These are phyloP conservation scores for Notamacropus eugenii DNA, from an alignment of 2,797 vertebrate genomes.

Conservation along the genomic window DNA sequence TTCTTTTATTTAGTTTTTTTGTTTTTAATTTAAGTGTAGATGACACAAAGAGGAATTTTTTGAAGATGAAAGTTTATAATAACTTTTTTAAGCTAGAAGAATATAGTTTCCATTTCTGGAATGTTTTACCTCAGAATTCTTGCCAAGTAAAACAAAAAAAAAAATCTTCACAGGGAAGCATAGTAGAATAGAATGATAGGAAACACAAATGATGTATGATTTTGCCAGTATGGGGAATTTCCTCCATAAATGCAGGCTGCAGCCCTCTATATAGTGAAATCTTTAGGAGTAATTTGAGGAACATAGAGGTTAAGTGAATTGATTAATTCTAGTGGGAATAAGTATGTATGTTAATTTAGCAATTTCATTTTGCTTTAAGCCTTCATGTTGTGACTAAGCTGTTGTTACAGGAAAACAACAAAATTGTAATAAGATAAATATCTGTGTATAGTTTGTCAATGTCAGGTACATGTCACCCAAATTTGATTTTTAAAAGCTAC, in stretches of 20 bases:
- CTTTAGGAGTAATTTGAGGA: not conserved
- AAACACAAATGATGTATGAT: not conserved
- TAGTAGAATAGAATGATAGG: not conserved
- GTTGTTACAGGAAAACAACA: not conserved
- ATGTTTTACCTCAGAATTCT: slow-evolving; percentile 25
- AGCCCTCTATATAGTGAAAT: not conserved
- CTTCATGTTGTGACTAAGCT: not conserved
- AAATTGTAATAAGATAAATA: not conserved
- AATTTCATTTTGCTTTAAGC: not conserved
- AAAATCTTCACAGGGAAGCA: not conserved
- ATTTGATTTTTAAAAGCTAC: not conserved
- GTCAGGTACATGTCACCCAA: not conserved
- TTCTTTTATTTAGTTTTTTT: not conserved
- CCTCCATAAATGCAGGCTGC: not conserved
- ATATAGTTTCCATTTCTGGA: not conserved
- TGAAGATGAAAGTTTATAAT: slow-evolving; percentile 1
- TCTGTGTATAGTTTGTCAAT: not conserved
- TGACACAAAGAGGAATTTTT: slow-evolving; percentile 4
- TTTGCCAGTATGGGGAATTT: not conserved
- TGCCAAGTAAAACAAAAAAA: not conserved
- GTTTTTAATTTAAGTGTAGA: slow-evolving; percentile 19
- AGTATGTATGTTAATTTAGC: not conserved
- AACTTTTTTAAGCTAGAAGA: slow-evolving; percentile 25
- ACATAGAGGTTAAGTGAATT: not conserved
- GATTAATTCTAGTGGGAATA: not conserved